Conservation (phyloP, 2,888 invertebrate species). For the Lobophora halterata region DNA sequence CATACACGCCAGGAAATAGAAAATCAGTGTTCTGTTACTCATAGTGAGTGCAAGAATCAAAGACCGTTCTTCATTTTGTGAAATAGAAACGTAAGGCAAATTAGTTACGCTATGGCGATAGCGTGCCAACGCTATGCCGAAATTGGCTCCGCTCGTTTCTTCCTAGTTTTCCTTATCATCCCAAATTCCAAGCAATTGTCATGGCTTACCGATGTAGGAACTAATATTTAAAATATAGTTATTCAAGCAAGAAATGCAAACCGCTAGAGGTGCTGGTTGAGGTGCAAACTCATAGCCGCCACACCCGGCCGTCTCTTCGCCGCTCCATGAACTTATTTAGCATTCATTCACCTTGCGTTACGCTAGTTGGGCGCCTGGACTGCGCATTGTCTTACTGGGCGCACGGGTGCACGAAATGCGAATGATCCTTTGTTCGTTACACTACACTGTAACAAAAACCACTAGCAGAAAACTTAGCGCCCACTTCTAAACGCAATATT, state of each 20-base stretch:
- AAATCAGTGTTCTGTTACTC: slow-evolving; percentile 56
- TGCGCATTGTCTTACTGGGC: slow-evolving; percentile 66
- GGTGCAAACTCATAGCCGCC: slow-evolving; percentile 41
- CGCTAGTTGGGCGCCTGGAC: slow-evolving; percentile 62
- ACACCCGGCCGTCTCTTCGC: too few relatives aligned
- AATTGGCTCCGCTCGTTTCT: slow-evolving; percentile 36
- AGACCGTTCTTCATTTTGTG: slow-evolving; percentile 58
- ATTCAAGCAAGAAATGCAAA: slow-evolving; percentile 31
- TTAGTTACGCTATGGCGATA: slow-evolving; percentile 59
- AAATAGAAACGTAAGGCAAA: slow-evolving; percentile 48
- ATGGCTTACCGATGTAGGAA: slow-evolving; percentile 28
- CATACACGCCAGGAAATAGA: slow-evolving; percentile 49
- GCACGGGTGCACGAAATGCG: slow-evolving; percentile 54
- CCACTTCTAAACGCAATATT: slow-evolving; percentile 61
- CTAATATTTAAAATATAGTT: slow-evolving; percentile 25
- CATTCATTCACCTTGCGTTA: slow-evolving; percentile 74
- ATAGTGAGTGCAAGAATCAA: slow-evolving; percentile 52
- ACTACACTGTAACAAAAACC: slow-evolving; percentile 64
- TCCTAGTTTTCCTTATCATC: slow-evolving; percentile 28
- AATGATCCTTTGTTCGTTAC: slow-evolving; percentile 74
- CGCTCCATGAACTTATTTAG: slow-evolving; percentile 68
- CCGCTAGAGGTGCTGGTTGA: slow-evolving; percentile 33
- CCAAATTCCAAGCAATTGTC: slow-evolving; percentile 19
- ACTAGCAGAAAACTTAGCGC: slow-evolving; percentile 62
- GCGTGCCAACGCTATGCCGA: slow-evolving; percentile 37